Percentiles rank a stretch among this genome's conserved stretches.
Evolutionary conservation across 1,140 invertebrate species (phyloP).

Genomic region (Drosophila punjabiensis): DNA sequence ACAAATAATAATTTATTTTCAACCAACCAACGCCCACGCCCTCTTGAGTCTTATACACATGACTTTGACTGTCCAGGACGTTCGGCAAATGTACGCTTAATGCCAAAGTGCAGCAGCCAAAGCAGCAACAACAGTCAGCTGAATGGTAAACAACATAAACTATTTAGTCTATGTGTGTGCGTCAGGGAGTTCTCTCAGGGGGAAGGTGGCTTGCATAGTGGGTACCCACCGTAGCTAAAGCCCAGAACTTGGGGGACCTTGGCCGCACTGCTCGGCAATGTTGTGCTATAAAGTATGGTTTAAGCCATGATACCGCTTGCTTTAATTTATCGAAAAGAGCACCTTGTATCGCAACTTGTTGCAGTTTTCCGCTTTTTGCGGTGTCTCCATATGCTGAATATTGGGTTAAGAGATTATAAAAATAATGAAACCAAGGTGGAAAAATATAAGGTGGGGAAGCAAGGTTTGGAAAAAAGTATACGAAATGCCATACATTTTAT

Average conservation of each 20-base stretch:
- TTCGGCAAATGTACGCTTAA: constrained; percentile 40
- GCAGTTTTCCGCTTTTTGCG: constrained; percentile 2
- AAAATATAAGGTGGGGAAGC: no score
- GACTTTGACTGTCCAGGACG: constrained; percentile 30
- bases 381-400: constrained; percentile 1
- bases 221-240: constrained; percentile 7
- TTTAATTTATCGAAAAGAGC: constrained; percentile 45
- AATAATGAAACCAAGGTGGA: no score
- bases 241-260: constrained; percentile 27
- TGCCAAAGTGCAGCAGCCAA: constrained; percentile 63
- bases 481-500: no score
- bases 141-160: constrained; percentile 75
- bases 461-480: no score
- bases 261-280: constrained; percentile 41
- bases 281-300: constrained; percentile 73
- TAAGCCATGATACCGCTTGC: constrained; percentile 35
- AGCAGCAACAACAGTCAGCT: constrained; percentile 43
- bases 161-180: constrained; percentile 61
- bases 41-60: constrained; percentile 8
- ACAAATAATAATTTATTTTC: no score
- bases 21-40: not conserved
- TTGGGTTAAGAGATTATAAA: not conserved
- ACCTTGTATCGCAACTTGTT: constrained; percentile 24
- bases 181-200: not conserved
- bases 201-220: constrained; percentile 7